phyloP scores from a whole-genome alignment of 2,113 vertebrate species.

The Okapia johnstoni region DNA sequence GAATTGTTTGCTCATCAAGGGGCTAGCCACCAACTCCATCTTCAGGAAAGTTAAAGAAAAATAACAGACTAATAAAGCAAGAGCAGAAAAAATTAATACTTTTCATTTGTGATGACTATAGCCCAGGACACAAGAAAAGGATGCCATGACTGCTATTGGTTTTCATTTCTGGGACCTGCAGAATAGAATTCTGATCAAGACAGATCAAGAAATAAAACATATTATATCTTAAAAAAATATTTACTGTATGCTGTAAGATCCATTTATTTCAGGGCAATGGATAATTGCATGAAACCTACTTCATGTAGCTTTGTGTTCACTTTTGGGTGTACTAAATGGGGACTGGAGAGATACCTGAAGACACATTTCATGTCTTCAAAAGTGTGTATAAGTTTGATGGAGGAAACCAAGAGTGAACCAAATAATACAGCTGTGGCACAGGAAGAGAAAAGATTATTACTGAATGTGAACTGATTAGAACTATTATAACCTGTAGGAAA shows the following conservation, averaged over 20 bases:
- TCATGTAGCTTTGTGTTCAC: neutral
- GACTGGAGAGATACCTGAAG: neutral
- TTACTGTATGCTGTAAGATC: neutral
- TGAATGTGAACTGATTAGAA: neutral
- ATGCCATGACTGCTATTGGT: neutral
- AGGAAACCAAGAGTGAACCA: neutral
- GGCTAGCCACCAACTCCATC: neutral
- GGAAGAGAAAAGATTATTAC: neutral
- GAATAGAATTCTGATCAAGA: neutral
- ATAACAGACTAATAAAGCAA: neutral
- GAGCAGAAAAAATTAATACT: neutral
- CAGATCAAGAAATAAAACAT: neutral
- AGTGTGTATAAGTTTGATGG: neutral
- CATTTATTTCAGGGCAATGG: neutral
- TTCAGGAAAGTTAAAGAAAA: neutral
- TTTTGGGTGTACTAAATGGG: neutral
- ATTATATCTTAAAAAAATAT: neutral
- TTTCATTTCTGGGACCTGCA: neutral
- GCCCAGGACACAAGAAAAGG: neutral
- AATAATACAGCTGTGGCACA: neutral
- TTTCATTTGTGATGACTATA: neutral
- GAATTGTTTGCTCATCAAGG: neutral
- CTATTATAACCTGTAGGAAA: accelerated
- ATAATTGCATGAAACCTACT: neutral
- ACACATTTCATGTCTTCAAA: neutral